Percentiles rank a stretch among this genome's conserved stretches.
These are phyloP conservation scores for Heliconius charithonia DNA, from an alignment of 2,888 invertebrate species.

Conservation along the genomic window DNA sequence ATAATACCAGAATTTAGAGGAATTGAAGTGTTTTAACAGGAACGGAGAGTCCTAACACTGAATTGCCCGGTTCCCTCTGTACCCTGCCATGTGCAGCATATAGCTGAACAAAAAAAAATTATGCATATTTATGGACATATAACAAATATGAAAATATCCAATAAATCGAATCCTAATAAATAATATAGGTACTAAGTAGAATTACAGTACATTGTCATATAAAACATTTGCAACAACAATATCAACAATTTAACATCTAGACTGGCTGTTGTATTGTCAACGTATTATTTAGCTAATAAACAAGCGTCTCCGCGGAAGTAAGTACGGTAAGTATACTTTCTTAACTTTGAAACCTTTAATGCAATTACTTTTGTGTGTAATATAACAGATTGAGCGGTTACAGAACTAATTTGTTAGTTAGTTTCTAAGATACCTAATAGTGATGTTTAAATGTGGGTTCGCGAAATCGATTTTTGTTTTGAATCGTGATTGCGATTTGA, in stretches of 20 bases:
- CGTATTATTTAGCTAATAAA: constrained; percentile 49
- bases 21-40: too few relatives aligned
- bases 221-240: constrained; percentile 42
- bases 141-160: too few relatives aligned
- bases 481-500: too few relatives aligned
- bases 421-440: constrained; percentile 3
- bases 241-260: constrained; percentile 50
- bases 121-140: too few relatives aligned
- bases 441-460: not conserved
- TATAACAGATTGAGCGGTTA: constrained; percentile 44
- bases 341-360: constrained; percentile 44
- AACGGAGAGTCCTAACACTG: too few relatives aligned
- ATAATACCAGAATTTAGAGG: too few relatives aligned
- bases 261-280: constrained; percentile 49
- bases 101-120: too few relatives aligned
- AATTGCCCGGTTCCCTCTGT: too few relatives aligned
- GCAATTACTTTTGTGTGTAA: constrained; percentile 45
- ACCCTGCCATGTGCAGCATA: too few relatives aligned
- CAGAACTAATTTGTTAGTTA: constrained; percentile 36
- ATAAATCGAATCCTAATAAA: too few relatives aligned
- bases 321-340: constrained; percentile 45
- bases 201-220: not conserved
- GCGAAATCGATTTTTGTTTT: constrained; percentile 4
- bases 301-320: constrained; percentile 47
- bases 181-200: not conserved